Evolutionary conservation across 37 sponge, comb jelly and placozoan genomes (phyloP), one percentile per base, ranked within the genome.

Genomic region (Beroe forskalii): DNA sequence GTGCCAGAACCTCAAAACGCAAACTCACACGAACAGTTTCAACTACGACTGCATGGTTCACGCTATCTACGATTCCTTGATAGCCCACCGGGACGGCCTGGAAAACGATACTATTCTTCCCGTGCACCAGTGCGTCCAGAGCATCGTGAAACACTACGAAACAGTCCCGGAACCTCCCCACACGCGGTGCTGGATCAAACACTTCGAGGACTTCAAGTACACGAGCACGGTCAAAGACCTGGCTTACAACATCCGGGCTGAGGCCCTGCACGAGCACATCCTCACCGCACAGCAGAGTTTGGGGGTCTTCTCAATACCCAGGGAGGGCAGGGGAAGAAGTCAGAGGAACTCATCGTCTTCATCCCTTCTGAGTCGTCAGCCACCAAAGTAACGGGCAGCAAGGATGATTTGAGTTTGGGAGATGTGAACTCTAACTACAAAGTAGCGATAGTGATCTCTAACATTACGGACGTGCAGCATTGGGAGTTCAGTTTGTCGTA

Each of bases 81-180:
- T 80, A 0, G 72, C 72, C 1, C 72, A 69, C 72, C 86, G 40
- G 44, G 35, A 80, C 37, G 86, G 35, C 22, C 8, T 44, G 28
- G 24, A 23, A 8, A 38, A 23, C 40, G 40, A 42, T 3, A 20
- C 28, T 8, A 43, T 35, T 1, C 40, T 80, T 0, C 86, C 86
- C 1, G 55, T 80, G 4, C 86, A 80, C 25, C 40, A 80, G 38
- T 80, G 86, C 27, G 86, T 80, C 8, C 44, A 41, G 55, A 44
- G 86, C 30, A 25, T 80, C n/a, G 86, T 80, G 86, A 80, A 80
- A 24, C 86, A 44, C 44, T 80, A 80, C 48, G 86, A 80, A 27
- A 80, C 55, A 12, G 55, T 41, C 30, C 86, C 86, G 4, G 86
- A 80, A 25, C 86, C 86, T 12, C 86, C 86, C 44, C 86, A 80